These are phyloP conservation scores for Stenurella melanura DNA, from an alignment of 2,888 invertebrate species.

Conservation along the genomic window DNA sequence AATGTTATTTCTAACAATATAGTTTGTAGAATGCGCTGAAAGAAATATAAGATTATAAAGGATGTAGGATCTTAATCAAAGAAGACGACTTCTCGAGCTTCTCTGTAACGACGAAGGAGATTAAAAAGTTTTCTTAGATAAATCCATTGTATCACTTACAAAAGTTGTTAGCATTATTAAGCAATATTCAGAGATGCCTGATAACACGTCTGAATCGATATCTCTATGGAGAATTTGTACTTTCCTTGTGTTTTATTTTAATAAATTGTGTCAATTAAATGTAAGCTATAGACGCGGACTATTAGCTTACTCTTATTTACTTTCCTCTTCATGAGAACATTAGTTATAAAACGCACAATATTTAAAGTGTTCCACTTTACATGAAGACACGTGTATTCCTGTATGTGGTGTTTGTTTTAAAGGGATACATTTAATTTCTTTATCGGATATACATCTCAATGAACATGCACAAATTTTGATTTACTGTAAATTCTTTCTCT, in stretches of 20 bases:
- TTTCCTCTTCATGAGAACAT: no score
- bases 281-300: no score
- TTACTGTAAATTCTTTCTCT: no score
- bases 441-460: no score
- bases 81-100: background rate
- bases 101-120: background rate
- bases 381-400: no score
- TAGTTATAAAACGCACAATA: no score
- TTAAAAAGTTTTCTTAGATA: background rate
- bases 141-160: background rate
- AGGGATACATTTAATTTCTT: no score
- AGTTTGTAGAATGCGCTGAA: background rate
- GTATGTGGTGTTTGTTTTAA: no score
- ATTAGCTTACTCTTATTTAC: no score
- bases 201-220: background rate
- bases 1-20: background rate
- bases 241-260: background rate
- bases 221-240: background rate
- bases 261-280: no score
- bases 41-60: constrained; percentile 11
- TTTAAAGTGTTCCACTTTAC: no score
- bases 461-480: no score
- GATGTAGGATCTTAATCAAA: constrained; percentile 7
- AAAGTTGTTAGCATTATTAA: background rate
- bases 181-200: background rate